phyloP scores from a whole-genome alignment of 1,140 invertebrate species.

The Homarus americanus region DNA sequence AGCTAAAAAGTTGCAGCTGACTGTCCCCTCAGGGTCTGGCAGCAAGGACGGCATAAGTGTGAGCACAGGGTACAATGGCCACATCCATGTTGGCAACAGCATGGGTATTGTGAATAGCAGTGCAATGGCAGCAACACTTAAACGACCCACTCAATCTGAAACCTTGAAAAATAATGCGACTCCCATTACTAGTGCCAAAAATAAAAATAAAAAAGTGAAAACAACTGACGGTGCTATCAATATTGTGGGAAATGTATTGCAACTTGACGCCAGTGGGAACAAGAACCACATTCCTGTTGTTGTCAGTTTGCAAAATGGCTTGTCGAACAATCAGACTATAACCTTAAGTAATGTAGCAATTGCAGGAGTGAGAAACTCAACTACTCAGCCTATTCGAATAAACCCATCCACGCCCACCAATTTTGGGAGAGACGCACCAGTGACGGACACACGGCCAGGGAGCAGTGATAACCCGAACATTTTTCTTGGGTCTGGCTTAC shows the following conservation, averaged over 20 bases:
- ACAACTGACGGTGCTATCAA: constrained; percentile 74
- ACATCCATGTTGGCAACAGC: constrained; percentile 69
- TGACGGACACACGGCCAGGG: constrained; percentile 59
- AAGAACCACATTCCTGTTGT: constrained; percentile 75
- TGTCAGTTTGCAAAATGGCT: constrained; percentile 74
- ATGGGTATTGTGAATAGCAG: constrained; percentile 68
- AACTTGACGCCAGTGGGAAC: constrained; percentile 72
- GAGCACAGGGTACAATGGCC: constrained; percentile 73
- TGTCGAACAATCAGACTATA: constrained; percentile 71
- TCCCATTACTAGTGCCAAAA: constrained; percentile 69
- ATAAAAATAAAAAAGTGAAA: constrained; percentile 74
- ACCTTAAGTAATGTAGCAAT: constrained; percentile 73
- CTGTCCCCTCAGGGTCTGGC: constrained; percentile 66
- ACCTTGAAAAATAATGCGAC: constrained; percentile 65
- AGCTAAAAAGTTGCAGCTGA: constrained; percentile 72
- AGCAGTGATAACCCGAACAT: constrained; percentile 62
- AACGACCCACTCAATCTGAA: constrained; percentile 58
- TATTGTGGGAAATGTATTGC: constrained; percentile 72
- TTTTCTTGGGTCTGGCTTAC: constrained; percentile 63
- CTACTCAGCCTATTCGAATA: constrained; percentile 71
- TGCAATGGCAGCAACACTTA: constrained; percentile 60
- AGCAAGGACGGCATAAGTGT: constrained; percentile 73
- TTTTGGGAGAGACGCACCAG: constrained; percentile 64
- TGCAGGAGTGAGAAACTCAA: constrained; percentile 70
- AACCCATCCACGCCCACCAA: constrained; percentile 66